A percentile compares a stretch with the other conserved stretches of the same genome.
phyloP scores from a whole-genome alignment of 1,140 invertebrate species.

The Dolichoris vasculosae region DNA sequence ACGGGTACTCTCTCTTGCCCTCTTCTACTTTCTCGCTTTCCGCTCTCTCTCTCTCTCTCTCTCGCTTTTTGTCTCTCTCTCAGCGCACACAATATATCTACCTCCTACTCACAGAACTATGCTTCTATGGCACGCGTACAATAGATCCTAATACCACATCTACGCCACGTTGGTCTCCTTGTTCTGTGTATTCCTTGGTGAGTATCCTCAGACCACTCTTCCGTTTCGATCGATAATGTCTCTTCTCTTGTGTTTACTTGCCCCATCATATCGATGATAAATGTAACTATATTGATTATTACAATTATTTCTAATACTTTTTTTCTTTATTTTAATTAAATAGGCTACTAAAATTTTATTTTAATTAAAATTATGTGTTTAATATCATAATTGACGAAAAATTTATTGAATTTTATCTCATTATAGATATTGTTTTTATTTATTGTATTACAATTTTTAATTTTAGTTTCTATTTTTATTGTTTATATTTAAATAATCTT shows the following conservation, averaged over 20 bases:
- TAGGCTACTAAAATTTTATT: not conserved
- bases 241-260: conserved; percentile 41
- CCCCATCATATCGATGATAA: conserved; percentile 34
- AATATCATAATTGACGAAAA: not conserved
- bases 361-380: too few relatives aligned
- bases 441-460: not conserved
- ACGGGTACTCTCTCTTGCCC: conserved; percentile 4
- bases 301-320: conserved; percentile 40
- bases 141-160: conserved; percentile 64
- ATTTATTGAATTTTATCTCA: not conserved
- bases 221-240: conserved; percentile 38
- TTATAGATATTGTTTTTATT: not conserved
- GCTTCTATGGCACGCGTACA: conserved; percentile 57
- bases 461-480: not conserved
- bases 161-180: conserved; percentile 54
- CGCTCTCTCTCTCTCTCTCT: too few relatives aligned
- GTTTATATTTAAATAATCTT: not conserved
- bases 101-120: conserved; percentile 44
- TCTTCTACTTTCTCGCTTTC: not conserved
- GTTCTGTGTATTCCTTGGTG: conserved; percentile 49
- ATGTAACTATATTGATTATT: conserved; percentile 14
- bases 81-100: conserved; percentile 53
- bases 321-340: too few relatives aligned
- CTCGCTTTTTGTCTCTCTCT: not conserved
- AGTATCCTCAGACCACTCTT: not conserved